A percentile compares a stretch with the other conserved stretches of the same genome.
These are phyloP conservation scores for Rhagoletis zephyria DNA, from an alignment of 1,140 invertebrate species.

Conservation along the genomic window DNA sequence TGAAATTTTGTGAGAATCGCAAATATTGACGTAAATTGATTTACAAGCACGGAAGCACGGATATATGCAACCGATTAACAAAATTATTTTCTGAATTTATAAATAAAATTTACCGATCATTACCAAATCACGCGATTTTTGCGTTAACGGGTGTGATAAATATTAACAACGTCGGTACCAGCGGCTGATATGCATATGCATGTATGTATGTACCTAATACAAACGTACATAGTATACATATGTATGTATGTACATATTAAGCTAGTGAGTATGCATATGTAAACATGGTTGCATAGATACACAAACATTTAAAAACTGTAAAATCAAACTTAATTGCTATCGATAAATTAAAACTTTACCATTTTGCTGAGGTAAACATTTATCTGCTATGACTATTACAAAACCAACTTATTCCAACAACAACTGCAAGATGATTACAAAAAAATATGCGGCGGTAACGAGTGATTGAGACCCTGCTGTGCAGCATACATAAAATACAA, in stretches of 20 bases:
- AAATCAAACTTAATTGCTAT: too few species aligned
- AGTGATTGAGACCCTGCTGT: not conserved
- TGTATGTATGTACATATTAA: not conserved
- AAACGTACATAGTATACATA: not conserved
- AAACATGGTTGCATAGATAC: too few species aligned
- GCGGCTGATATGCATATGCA: not conserved
- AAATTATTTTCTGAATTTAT: not conserved
- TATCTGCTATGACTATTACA: too few species aligned
- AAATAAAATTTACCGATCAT: conserved; percentile 56
- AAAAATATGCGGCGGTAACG: not conserved
- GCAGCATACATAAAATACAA: not conserved
- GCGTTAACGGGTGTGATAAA: conserved; percentile 58
- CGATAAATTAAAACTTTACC: too few species aligned
- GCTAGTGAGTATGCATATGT: too few species aligned
- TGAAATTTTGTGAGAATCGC: not conserved
- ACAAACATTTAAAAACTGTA: too few species aligned
- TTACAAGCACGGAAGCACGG: not conserved
- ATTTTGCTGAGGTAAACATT: too few species aligned
- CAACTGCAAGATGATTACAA: not conserved
- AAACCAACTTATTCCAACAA: too few species aligned
- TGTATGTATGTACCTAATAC: not conserved
- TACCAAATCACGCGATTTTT: conserved; percentile 58
- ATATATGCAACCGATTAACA: not conserved
- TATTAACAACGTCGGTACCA: conserved; percentile 25
- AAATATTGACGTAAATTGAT: conserved; percentile 5